Conservation (phyloP, 2,113 vertebrate genomes). For the Oostethus manadensis region DNA sequence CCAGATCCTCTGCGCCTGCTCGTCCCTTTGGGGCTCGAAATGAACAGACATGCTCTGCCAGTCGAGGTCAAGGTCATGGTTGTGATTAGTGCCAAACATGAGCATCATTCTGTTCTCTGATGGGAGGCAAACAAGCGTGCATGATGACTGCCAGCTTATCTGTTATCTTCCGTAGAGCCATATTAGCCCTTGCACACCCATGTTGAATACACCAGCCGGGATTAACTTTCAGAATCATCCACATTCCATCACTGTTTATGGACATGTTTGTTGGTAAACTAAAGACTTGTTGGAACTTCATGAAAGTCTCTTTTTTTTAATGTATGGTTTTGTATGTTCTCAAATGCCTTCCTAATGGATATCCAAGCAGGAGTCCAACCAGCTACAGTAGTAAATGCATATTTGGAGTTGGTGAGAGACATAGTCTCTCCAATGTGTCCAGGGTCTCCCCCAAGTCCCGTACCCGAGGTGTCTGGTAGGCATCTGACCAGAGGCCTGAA, state of each 20-base stretch:
- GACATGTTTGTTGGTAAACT: slow-evolving; percentile 1
- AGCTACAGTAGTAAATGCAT: no score
- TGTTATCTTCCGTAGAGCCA: slow-evolving; percentile 24
- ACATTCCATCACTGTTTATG: neutral
- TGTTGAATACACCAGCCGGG: slow-evolving; percentile 12
- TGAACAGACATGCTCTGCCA: slow-evolving; percentile 53
- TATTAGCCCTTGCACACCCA: slow-evolving; percentile 26
- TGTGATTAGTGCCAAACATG: slow-evolving; percentile 48
- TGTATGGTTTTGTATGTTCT: no score
- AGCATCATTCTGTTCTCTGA: slow-evolving; percentile 39
- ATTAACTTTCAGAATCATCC: neutral
- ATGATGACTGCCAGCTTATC: slow-evolving; percentile 26
- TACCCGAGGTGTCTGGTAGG: no score
- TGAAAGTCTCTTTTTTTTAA: neutral
- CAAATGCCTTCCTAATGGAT: no score
- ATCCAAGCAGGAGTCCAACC: no score
- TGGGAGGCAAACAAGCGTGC: slow-evolving; percentile 26
- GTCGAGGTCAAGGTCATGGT: slow-evolving; percentile 56
- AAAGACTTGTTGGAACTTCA: neutral
- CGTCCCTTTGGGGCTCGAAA: slow-evolving; percentile 42
- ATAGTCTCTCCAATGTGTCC: no score
- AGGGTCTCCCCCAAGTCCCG: no score
- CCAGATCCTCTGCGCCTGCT: slow-evolving; percentile 17
- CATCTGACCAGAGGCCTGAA: no score
- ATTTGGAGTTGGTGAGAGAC: no score